Conservation (phyloP, 2,113 vertebrate genomes). For the Caracal caracal region DNA sequence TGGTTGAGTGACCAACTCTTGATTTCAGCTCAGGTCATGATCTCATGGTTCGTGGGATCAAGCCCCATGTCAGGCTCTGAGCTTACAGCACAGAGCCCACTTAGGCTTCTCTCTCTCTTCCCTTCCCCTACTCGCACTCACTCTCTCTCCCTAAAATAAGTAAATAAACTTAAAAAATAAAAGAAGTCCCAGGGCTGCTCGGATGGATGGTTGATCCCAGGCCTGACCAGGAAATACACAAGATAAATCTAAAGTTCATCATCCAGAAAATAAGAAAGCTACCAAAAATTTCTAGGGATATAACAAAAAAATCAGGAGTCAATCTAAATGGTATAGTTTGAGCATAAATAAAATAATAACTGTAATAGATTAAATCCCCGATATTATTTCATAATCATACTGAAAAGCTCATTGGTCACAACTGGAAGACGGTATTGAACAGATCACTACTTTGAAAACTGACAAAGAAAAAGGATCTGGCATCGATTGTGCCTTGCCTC, state of each 20-base stretch:
- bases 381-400: not conserved
- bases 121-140: too few species aligned
- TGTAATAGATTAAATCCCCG: not conserved
- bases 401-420: not conserved
- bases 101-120: too few species aligned
- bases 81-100: too few species aligned
- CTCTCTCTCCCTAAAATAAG: too few species aligned
- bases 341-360: not conserved
- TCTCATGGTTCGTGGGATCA: too few species aligned
- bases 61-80: too few species aligned
- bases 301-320: not conserved
- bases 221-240: not conserved
- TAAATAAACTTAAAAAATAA: too few species aligned
- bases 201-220: not conserved
- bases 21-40: too few species aligned
- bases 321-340: not conserved
- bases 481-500: not conserved
- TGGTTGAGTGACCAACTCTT: too few species aligned
- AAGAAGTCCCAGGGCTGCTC: not conserved
- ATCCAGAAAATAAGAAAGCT: not conserved
- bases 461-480: not conserved
- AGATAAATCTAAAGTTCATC: not conserved
- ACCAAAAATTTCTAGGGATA: not conserved
- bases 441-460: not conserved
- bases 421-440: not conserved